These are phyloP conservation scores for Motacilla tschutschensis DNA, from an alignment of 2,113 vertebrate genomes.

Conservation along the genomic window DNA sequence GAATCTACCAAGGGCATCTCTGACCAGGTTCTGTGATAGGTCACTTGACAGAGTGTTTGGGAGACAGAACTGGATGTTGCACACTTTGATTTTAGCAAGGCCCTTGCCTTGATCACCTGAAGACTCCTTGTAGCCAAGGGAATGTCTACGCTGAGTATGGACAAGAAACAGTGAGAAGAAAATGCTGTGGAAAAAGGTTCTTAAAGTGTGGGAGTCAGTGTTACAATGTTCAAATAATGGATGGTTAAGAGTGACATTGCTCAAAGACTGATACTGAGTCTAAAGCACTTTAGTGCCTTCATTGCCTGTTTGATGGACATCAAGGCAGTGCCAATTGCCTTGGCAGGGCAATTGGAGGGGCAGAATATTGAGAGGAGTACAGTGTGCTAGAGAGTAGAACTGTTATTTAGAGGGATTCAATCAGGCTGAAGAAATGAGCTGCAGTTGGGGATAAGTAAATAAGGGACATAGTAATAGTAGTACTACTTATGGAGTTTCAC, in stretches of 20 bases:
- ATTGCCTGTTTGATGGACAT: too few relatives aligned
- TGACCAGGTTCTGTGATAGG: not conserved
- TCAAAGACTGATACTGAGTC: not conserved
- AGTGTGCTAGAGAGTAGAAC: fast-evolving
- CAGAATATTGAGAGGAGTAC: not conserved
- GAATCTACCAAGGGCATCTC: not conserved
- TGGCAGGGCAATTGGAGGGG: too few relatives aligned
- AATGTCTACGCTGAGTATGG: not conserved
- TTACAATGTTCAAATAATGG: not conserved
- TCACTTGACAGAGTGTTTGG: not conserved
- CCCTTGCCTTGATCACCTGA: not conserved
- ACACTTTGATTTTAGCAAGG: not conserved
- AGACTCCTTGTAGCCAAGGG: not conserved
- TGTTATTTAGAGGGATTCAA: not conserved
- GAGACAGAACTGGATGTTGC: not conserved
- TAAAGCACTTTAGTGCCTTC: not conserved
- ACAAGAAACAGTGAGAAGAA: not conserved
- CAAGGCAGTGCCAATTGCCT: not conserved
- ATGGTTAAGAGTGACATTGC: not conserved
- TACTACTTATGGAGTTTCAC: fast-evolving
- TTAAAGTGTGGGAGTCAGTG: not conserved
- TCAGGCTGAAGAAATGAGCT: not conserved
- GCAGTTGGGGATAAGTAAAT: not conserved
- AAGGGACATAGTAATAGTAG: too few relatives aligned
- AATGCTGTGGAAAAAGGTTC: not conserved